Percentiles rank a stretch among this genome's conserved stretches.
These are phyloP conservation scores for Bibio marci DNA, from an alignment of 2,888 invertebrate genomes.

Conservation along the genomic window DNA sequence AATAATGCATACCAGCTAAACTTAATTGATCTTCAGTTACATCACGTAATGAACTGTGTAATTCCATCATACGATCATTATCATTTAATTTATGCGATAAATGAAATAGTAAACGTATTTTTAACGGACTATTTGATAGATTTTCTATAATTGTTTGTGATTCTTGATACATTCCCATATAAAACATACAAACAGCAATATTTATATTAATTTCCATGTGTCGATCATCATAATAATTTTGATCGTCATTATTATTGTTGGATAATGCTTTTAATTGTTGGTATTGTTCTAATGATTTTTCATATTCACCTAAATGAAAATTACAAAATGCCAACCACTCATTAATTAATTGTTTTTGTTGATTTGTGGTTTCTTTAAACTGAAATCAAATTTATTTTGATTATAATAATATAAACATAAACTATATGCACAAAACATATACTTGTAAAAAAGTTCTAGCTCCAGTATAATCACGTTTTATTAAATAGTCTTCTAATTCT, in stretches of 20 bases:
- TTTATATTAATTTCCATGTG: constrained; percentile 52
- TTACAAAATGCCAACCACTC: constrained; percentile 91
- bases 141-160: constrained; percentile 45
- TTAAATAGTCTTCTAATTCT: constrained; percentile 76
- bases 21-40: constrained; percentile 89
- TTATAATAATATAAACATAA: no score
- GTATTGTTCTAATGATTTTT: constrained; percentile 59
- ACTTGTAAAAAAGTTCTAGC: constrained; percentile 87
- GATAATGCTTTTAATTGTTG: constrained; percentile 25
- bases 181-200: constrained; percentile 89
- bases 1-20: constrained; percentile 88
- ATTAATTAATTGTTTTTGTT: constrained; percentile 31
- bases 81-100: constrained; percentile 84
- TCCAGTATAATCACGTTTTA: constrained; percentile 84
- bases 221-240: constrained; percentile 34
- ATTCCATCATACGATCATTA: constrained; percentile 65
- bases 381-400: no score
- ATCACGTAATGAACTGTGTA: constrained; percentile 72
- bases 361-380: constrained; percentile 12
- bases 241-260: constrained; percentile 5
- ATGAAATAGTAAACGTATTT: constrained; percentile 72
- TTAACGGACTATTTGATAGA: constrained; percentile 45
- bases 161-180: constrained; percentile 59
- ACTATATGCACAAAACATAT: no score
- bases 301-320: constrained; percentile 91